Evolutionary conservation across 2,113 vertebrate genomes (phyloP).

Genomic region (Gavialis gangeticus): DNA sequence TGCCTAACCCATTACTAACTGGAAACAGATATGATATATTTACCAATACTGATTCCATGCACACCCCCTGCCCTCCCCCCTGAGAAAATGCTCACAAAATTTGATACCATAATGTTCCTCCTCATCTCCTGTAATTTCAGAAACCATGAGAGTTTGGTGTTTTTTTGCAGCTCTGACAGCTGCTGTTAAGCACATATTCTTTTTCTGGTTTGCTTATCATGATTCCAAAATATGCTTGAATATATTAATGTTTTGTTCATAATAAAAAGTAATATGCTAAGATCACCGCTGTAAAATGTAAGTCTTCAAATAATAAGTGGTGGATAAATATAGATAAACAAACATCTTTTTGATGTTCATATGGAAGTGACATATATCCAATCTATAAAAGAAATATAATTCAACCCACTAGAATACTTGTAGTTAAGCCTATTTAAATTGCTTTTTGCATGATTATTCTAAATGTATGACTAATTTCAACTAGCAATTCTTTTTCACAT

Average conservation of each 20-base stretch:
- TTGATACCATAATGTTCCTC: background rate
- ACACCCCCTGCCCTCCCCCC: too few species aligned
- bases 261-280: constrained; percentile 16
- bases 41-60: too few species aligned
- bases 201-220: background rate
- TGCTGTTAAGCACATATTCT: background rate
- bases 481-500: background rate
- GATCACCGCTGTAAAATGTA: background rate
- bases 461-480: constrained; percentile 12
- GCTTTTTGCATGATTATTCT: constrained; percentile 12
- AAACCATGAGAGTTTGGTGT: background rate
- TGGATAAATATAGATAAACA: constrained; percentile 7
- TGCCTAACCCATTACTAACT: too few species aligned
- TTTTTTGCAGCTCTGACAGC: background rate
- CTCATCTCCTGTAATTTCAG: background rate
- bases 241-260: background rate
- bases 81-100: too few species aligned
- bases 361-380: constrained; percentile 3
- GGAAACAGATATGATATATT: too few species aligned
- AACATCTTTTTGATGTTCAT: background rate
- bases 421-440: constrained; percentile 2
- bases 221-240: background rate
- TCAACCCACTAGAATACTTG: background rate
- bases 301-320: background rate
- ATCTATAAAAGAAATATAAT: constrained; percentile 18